phyloP scores from a whole-genome alignment of 2,797 vertebrate species.

The Neosilurus hyrtlii region DNA sequence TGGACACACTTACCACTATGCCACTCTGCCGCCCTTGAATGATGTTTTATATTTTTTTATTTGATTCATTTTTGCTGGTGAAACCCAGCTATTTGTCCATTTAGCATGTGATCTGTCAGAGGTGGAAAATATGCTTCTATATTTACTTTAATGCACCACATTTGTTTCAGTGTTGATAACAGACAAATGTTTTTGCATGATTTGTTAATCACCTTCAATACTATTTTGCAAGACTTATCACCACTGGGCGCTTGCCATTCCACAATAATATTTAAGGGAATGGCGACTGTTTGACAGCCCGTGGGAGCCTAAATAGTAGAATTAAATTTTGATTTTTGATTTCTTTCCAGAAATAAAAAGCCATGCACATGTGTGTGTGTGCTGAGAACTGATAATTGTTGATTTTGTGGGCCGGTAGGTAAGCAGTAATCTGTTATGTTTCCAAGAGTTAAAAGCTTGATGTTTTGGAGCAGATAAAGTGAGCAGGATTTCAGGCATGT shows the following conservation, averaged over 20 bases:
- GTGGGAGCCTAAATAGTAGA: not conserved
- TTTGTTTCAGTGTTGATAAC: not conserved
- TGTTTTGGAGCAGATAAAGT: slow-evolving; percentile 61
- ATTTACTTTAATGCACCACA: not conserved
- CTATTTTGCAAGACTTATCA: not conserved
- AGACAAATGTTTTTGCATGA: not conserved
- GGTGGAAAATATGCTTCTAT: not conserved
- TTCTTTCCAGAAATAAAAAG: not conserved
- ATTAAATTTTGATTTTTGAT: not conserved
- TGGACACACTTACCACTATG: too few relatives aligned
- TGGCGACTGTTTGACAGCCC: slow-evolving; percentile 1
- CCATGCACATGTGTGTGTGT: slow-evolving; percentile 12
- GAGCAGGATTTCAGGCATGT: slow-evolving; percentile 52
- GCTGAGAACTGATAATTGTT: slow-evolving; percentile 26
- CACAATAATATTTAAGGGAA: not conserved
- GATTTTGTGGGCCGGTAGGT: slow-evolving; percentile 16
- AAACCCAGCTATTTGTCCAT: too few relatives aligned
- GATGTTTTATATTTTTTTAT: too few relatives aligned
- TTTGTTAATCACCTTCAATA: slow-evolving; percentile 2
- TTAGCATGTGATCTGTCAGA: not conserved
- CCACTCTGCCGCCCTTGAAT: too few relatives aligned
- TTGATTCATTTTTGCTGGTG: too few relatives aligned
- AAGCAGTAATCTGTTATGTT: slow-evolving; percentile 49
- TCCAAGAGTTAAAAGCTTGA: slow-evolving; percentile 61
- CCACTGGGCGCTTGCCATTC: not conserved